Base-by-base conservation (phyloP, 2,888 invertebrate species). In the Xanthorhoe designata region DNA sequence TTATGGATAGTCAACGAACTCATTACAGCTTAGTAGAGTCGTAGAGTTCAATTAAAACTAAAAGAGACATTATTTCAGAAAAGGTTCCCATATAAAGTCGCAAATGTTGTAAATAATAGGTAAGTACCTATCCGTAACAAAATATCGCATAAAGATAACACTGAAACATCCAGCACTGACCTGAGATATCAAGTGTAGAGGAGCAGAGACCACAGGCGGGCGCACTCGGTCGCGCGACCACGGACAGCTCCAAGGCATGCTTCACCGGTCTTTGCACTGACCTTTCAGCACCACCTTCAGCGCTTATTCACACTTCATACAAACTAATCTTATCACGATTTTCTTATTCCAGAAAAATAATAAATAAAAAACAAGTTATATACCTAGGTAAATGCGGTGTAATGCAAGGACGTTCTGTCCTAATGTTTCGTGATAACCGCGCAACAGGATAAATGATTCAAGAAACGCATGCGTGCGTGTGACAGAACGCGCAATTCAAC, bases 241-340 rank as follows among this genome's bases (percentile, higher is more conserved):
- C 77, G 91, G 91, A 72, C 92, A 93, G 70, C 78, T 89, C 92
- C 91, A 92, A 76, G 92, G 90, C 92, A 92, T 92, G 72, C 76
- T 73, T 75, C 74, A 71, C 77, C 70, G 73, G 78, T 80, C 75
- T 78, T 74, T 78, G 78, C 78, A 83, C 80, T 81, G 78, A 83
- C 79, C 81, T 78, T 78, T 78, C 66, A 78, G 78, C 77, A 78
- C 70, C 71, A 75, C 71, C 75, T 71, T 58, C 71, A 72, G 69
- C 74, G 76, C 73, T 72, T 68, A 74, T 66, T 69, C 29, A 49
- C 66, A 75, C 54, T 55, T 47, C 49, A n/a, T 61, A 42, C 10
- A 54, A 24, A 38, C 8, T 2, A 5, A 32, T 32, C 10, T 63
- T 17, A 42, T 15, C n/a, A 17, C 17, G 10, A 13, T 24, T 32